Conservation (phyloP, 2,888 invertebrate genomes). For the Drymonia ruficornis region DNA sequence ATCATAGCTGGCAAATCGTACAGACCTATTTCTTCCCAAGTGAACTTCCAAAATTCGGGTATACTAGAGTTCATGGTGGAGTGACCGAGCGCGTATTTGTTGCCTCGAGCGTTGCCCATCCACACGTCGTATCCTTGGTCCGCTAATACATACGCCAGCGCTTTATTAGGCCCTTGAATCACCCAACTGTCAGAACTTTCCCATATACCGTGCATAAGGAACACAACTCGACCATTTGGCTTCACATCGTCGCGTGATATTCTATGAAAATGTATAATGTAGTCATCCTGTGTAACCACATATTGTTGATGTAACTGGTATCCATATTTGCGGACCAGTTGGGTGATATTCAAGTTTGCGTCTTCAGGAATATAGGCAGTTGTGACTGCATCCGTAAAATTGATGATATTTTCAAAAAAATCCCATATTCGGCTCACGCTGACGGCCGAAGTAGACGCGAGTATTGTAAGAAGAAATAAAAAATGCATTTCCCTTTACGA, state of each 20-base stretch:
- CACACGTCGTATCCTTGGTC: slow-evolving; percentile 90
- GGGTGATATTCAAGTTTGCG: slow-evolving; percentile 50
- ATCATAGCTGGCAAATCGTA: slow-evolving; percentile 90
- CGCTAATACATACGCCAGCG: slow-evolving; percentile 86
- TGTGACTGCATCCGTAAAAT: slow-evolving; percentile 8
- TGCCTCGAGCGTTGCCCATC: slow-evolving; percentile 94
- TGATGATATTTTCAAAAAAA: slow-evolving; percentile 20
- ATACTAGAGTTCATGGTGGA: slow-evolving; percentile 40
- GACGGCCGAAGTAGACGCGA: slow-evolving; percentile 19
- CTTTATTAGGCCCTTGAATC: slow-evolving; percentile 86
- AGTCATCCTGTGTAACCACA: slow-evolving; percentile 63
- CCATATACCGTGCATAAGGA: slow-evolving; percentile 92
- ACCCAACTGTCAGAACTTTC: slow-evolving; percentile 60
- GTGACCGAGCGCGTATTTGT: slow-evolving; percentile 73
- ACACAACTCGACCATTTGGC: slow-evolving; percentile 70
- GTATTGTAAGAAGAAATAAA: slow-evolving; percentile 18
- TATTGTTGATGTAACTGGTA: slow-evolving; percentile 59
- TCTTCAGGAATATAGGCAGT: slow-evolving; percentile 42
- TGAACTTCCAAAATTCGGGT: slow-evolving; percentile 71
- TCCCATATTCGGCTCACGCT: slow-evolving; percentile 24
- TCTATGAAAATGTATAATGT: slow-evolving; percentile 62
- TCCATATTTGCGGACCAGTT: slow-evolving; percentile 53
- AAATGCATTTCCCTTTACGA: slow-evolving; percentile 25
- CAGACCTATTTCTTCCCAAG: slow-evolving; percentile 90
- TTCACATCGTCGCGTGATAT: slow-evolving; percentile 40